phyloP scores from a whole-genome alignment of 2,888 invertebrate species.

The Azorinus chamasolen region DNA sequence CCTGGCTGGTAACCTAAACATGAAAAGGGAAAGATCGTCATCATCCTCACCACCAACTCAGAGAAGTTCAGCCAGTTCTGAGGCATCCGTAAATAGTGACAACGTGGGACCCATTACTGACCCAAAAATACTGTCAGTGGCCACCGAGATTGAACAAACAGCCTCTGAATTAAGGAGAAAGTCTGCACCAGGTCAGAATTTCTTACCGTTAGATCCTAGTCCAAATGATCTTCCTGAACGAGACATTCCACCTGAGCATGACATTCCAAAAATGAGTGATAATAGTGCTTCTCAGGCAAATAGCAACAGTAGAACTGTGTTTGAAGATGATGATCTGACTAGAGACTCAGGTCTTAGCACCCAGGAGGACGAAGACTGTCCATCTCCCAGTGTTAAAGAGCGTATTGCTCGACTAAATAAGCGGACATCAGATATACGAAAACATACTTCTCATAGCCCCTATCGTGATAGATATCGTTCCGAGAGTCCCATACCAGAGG shows the following conservation, averaged over 20 bases:
- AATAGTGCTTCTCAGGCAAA: not conserved
- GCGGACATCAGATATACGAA: conserved; percentile 34
- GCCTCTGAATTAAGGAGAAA: conserved; percentile 70
- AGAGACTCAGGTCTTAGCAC: conserved; percentile 5
- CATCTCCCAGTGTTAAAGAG: conserved; percentile 70
- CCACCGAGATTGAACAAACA: conserved; percentile 72
- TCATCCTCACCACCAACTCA: conserved; percentile 40
- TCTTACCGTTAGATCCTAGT: conserved; percentile 68
- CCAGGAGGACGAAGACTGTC: conserved; percentile 32
- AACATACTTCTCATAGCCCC: conserved; percentile 23
- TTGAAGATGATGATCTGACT: conserved; percentile 7
- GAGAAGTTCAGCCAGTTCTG: conserved; percentile 3
- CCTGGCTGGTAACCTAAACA: conserved; percentile 45
- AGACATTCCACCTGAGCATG: conserved; percentile 62
- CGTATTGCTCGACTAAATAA: conserved; percentile 70
- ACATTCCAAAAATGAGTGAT: conserved; percentile 24
- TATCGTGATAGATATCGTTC: conserved; percentile 28
- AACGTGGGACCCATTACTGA: conserved; percentile 47
- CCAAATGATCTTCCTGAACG: conserved; percentile 77
- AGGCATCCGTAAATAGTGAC: conserved; percentile 9
- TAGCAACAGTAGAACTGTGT: conserved; percentile 4
- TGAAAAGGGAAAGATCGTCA: conserved; percentile 33
- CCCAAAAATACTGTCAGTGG: conserved; percentile 50
- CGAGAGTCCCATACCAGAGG: conserved; percentile 33
- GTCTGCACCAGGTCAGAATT: conserved; percentile 33